These are phyloP conservation scores for Gymnodraco acuticeps DNA, from an alignment of 2,797 vertebrate species.

Conservation along the genomic window DNA sequence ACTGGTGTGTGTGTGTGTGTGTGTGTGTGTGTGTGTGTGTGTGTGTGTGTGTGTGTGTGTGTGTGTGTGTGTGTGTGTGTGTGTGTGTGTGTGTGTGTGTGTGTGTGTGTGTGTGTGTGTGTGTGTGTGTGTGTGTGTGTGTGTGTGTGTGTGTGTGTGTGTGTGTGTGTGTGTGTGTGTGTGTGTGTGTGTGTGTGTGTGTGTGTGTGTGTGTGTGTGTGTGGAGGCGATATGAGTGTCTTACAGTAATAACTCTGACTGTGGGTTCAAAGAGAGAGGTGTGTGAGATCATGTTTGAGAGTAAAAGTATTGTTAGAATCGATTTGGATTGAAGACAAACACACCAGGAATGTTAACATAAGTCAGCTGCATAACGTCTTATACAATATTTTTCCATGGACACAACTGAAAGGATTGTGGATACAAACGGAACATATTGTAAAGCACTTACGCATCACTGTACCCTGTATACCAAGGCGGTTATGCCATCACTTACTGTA, in stretches of 20 bases:
- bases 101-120: conserved; percentile 21
- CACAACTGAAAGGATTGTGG: too few relatives aligned
- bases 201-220: conserved; percentile 15
- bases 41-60: neutral
- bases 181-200: neutral
- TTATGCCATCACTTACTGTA: too few relatives aligned
- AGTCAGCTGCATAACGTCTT: too few relatives aligned
- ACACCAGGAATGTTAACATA: too few relatives aligned
- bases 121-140: neutral
- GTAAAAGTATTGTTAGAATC: too few relatives aligned
- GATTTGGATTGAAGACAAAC: too few relatives aligned
- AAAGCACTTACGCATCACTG: too few relatives aligned
- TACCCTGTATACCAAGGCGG: too few relatives aligned
- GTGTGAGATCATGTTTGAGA: too few relatives aligned
- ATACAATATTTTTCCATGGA: too few relatives aligned
- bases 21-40: conserved; percentile 9
- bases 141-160: conserved; percentile 10
- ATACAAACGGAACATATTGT: neutral
- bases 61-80: conserved; percentile 15
- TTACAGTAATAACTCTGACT: neutral
- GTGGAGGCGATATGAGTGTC: neutral
- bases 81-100: conserved; percentile 15
- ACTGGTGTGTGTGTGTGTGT: conserved; percentile 6
- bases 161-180: conserved; percentile 9
- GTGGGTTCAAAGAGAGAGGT: too few relatives aligned